phyloP scores from a whole-genome alignment of 2,797 vertebrate genomes.

The Enteromius thamalakanensis region DNA sequence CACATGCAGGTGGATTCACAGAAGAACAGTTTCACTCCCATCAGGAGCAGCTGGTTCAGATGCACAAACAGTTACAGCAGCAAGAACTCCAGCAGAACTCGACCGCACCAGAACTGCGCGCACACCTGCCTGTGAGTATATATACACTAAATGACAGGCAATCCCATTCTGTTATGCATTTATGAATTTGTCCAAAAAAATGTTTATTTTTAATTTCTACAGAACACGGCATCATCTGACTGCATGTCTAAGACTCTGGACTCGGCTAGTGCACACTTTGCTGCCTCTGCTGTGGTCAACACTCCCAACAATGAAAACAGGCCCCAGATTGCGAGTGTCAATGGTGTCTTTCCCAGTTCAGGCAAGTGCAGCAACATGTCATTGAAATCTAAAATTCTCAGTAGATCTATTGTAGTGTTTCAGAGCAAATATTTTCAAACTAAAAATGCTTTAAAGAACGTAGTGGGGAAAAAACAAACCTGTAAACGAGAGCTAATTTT shows the following conservation, averaged over 20 bases:
- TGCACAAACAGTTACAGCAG: constrained; percentile 89
- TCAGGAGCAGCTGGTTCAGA: constrained; percentile 90
- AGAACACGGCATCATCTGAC: constrained; percentile 82
- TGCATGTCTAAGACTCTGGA: constrained; percentile 89
- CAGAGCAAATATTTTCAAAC: not conserved
- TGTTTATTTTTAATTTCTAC: not conserved
- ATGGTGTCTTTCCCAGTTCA: constrained; percentile 85
- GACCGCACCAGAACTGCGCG: constrained; percentile 76
- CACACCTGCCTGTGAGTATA: constrained; percentile 74
- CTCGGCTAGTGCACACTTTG: constrained; percentile 92
- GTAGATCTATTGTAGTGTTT: not conserved
- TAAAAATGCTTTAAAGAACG: not conserved
- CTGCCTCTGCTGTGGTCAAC: constrained; percentile 90
- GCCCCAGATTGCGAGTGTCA: constrained; percentile 78
- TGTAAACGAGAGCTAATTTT: not conserved
- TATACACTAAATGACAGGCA: not conserved
- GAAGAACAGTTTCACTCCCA: constrained; percentile 92
- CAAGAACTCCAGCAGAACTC: constrained; percentile 83
- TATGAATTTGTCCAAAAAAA: not conserved
- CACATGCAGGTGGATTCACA: constrained; percentile 85
- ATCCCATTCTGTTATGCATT: not conserved
- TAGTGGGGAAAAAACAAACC: not conserved
- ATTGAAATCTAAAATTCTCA: not conserved
- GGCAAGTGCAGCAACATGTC: constrained; percentile 69
- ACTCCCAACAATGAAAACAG: constrained; percentile 82